Base-by-base conservation (phyloP, 1,140 invertebrate species). In the Pseudomyrmex gracilis region DNA sequence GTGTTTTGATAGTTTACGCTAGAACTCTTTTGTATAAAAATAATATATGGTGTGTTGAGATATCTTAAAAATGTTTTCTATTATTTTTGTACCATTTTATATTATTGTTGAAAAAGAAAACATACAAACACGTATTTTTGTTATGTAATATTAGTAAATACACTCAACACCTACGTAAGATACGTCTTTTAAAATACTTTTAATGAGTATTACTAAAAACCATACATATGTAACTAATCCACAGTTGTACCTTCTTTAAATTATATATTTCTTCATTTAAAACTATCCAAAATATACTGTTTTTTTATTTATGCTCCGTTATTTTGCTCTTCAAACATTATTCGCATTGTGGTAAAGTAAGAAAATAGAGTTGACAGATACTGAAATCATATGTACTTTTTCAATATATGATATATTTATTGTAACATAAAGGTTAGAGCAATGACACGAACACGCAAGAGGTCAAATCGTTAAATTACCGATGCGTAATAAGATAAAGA, bases 401-500 rank as follows among this genome's bases (percentile, higher is more conserved):
- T 57, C 10, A 71, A 60, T 7, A 15, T 66, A 53, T 2, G 13
- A 43, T 20, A 34, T 66, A 43, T 15, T 1, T 22, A 9, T 71
- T 71, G 4, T 47, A 1, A 63, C 24, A 45, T 34, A 55, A 53
- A 57, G 2, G 1, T 43, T 55, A 34, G 8, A 34, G 8, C 57
- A 60, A 47, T 53, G n/a, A 10, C 24, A 34, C 24, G 0, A 34
- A 34, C 24, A 34, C 24, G 24, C 24, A 34, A 34, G 24, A 34
- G 3, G 2, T 45, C 2, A 45, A 55, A 64, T 71, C 12, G n/a
- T 13, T 77, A 55, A 68, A 63, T 64, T 13, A 84, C 83, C 67
- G 83, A 82, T 9, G 77, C 60, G 20, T 64, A 92, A 63, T 88
- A 90, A 34, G 57, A 60, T 47, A 91, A 85, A 15, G 90, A 90